A percentile compares a stretch with the other conserved stretches of the same genome.
These are phyloP conservation scores for Himantopus leucocephalus DNA, from an alignment of 2,113 vertebrate species.

Conservation along the genomic window DNA sequence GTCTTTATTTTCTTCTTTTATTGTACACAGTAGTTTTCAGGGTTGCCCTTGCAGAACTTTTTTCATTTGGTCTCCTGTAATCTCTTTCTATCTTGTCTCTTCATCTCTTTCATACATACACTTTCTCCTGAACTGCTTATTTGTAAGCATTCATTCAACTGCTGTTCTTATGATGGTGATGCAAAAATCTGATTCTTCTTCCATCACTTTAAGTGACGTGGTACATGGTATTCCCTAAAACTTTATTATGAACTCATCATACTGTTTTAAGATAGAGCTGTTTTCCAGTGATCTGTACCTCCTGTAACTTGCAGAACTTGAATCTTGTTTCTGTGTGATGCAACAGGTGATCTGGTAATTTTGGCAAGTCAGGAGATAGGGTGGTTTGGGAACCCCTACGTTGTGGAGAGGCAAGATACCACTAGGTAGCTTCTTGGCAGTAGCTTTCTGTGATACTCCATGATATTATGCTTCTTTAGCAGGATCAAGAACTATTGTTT, in stretches of 20 bases:
- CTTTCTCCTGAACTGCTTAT: background rate
- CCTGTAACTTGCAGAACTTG: background rate
- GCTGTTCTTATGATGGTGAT: background rate
- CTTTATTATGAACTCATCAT: background rate
- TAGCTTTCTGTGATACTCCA: background rate
- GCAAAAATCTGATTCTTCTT: background rate
- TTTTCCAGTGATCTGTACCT: background rate
- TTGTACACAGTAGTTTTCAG: background rate
- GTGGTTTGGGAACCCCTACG: background rate
- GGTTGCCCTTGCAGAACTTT: background rate
- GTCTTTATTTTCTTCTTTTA: background rate
- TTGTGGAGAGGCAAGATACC: background rate
- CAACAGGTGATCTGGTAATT: background rate
- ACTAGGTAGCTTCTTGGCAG: background rate
- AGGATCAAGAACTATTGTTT: background rate
- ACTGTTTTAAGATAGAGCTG: background rate
- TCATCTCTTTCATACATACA: background rate
- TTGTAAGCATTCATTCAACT: background rate
- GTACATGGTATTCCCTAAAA: background rate
- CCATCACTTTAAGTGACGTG: background rate
- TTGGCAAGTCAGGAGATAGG: background rate
- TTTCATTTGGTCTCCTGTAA: background rate
- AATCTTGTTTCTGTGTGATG: background rate
- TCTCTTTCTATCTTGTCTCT: background rate
- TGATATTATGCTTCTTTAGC: background rate